Conservation (phyloP, 2,797 vertebrate species). For the Hoplostethus mediterraneus region DNA sequence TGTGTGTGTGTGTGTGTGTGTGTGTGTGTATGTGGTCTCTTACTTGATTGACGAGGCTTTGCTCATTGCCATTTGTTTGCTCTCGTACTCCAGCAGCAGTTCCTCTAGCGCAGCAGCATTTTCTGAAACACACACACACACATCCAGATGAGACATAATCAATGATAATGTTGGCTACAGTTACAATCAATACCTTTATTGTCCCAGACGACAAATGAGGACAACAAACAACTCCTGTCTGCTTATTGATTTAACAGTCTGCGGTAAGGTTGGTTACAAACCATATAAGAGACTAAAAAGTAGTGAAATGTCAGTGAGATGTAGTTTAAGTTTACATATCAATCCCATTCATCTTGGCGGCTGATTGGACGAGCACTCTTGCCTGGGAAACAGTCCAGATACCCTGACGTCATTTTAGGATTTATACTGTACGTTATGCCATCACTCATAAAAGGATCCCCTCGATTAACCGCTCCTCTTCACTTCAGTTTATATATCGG, state of each 20-base stretch:
- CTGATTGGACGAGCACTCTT: neutral
- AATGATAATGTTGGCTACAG: neutral
- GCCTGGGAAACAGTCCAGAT: neutral
- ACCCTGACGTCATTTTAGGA: neutral
- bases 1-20: slow-evolving; percentile 12
- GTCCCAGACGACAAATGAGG: neutral
- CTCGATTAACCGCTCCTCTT: too few species aligned
- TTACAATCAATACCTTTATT: neutral
- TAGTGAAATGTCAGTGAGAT: neutral
- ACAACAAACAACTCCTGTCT: neutral
- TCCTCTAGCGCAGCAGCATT: slow-evolving; percentile 95
- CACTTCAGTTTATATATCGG: too few species aligned
- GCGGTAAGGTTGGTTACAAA: neutral
- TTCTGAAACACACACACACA: slow-evolving; percentile 80
- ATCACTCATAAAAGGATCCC: too few species aligned
- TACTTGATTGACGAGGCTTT: slow-evolving; percentile 89
- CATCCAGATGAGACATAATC: neutral
- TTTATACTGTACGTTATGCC: neutral
- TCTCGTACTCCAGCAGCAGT: slow-evolving; percentile 92
- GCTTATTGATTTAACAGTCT: neutral
- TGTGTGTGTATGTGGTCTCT: slow-evolving; percentile 42
- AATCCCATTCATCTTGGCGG: neutral
- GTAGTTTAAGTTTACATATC: neutral
- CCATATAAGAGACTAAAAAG: neutral
- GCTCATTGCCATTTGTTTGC: slow-evolving; percentile 83